These are phyloP conservation scores for Oophaga pumilio DNA, from an alignment of 2,113 vertebrate species.

Conservation along the genomic window DNA sequence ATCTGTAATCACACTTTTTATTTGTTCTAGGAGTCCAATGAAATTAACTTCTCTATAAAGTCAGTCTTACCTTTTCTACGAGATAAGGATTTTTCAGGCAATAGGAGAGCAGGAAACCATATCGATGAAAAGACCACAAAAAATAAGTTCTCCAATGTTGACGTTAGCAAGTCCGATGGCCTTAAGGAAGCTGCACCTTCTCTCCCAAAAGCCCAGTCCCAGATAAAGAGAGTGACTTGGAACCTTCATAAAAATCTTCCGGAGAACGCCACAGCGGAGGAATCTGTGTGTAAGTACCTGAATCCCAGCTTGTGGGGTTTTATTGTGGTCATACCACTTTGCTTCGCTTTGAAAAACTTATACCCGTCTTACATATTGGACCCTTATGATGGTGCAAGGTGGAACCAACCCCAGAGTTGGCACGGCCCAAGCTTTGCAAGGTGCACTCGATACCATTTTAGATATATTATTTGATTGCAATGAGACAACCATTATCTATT, in stretches of 20 bases:
- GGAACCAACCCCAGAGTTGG: too few species aligned
- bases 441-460: too few species aligned
- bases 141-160: not conserved
- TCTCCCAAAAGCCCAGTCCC: conserved; percentile 74
- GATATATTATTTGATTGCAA: not conserved
- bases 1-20: not conserved
- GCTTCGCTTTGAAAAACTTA: too few species aligned
- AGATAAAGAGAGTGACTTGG: conserved; percentile 95
- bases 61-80: conserved; percentile 45
- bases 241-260: conserved; percentile 81
- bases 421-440: too few species aligned
- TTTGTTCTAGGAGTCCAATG: not conserved
- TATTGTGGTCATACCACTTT: too few species aligned
- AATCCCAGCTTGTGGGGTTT: not conserved
- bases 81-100: conserved; percentile 27
- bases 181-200: not conserved
- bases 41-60: conserved; percentile 33
- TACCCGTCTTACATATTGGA: too few species aligned
- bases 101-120: conserved; percentile 37
- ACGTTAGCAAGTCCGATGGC: not conserved
- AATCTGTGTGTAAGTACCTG: conserved; percentile 78
- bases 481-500: not conserved
- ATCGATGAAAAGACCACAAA: conserved; percentile 21
- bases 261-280: conserved; percentile 65
- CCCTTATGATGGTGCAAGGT: too few species aligned